Evolutionary conservation across 2,888 invertebrate genomes (phyloP).

Genomic region (Catocala sponsa): DNA sequence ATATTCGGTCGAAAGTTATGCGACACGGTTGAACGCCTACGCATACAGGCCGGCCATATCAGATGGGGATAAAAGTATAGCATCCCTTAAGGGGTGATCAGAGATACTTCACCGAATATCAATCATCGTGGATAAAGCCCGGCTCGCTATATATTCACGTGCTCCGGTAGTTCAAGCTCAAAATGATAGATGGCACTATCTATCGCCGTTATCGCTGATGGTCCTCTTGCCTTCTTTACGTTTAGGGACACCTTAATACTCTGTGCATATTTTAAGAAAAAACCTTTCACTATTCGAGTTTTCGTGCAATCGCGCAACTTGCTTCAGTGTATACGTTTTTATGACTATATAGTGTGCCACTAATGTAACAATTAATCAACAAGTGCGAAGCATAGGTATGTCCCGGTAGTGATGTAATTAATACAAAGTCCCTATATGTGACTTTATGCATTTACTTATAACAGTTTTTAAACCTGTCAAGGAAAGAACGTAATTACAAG

Average conservation of each 20-base stretch:
- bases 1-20: not conserved
- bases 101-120: conserved; percentile 34
- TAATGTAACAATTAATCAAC: not conserved
- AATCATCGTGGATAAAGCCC: conserved; percentile 36
- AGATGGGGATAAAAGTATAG: conserved; percentile 16
- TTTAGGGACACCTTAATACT: conserved; percentile 11
- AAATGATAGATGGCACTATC: conserved; percentile 40
- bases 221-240: conserved; percentile 15
- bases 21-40: not conserved
- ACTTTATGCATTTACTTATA: not conserved
- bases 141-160: conserved; percentile 27
- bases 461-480: conserved; percentile 35
- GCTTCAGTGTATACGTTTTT: not conserved
- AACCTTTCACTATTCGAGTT: not conserved
- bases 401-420: not conserved
- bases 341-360: no score
- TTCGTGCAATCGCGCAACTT: not conserved
- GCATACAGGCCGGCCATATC: conserved; percentile 9
- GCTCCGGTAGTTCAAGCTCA: conserved; percentile 26
- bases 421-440: not conserved
- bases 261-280: not conserved
- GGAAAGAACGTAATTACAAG: conserved; percentile 28
- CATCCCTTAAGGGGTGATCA: conserved; percentile 19
- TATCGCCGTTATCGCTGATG: conserved; percentile 28
- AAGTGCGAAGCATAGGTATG: not conserved